Percentiles rank a stretch among this genome's conserved stretches.
These are phyloP conservation scores for Scomberomorus guttatus DNA, from an alignment of 2,797 vertebrate species.

Conservation along the genomic window DNA sequence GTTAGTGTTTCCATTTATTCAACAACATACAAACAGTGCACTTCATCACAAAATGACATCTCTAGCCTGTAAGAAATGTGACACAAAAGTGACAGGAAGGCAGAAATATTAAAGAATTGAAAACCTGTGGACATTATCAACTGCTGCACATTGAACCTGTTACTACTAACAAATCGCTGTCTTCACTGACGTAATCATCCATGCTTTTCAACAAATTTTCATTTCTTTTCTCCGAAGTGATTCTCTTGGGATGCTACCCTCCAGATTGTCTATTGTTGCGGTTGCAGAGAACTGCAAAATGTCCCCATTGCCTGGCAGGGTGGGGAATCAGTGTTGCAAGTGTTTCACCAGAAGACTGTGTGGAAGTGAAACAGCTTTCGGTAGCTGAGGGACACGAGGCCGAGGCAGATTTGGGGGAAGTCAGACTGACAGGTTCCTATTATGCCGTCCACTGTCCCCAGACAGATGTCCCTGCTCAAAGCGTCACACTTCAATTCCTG, in stretches of 20 bases:
- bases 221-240: neutral
- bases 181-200: neutral
- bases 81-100: neutral
- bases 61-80: neutral
- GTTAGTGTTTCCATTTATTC: neutral
- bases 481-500: slow-evolving; percentile 20
- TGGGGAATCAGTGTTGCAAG: slow-evolving; percentile 49
- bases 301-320: slow-evolving; percentile 24
- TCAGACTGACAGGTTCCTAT: slow-evolving; percentile 67
- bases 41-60: neutral
- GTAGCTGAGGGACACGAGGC: slow-evolving; percentile 29
- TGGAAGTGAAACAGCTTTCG: slow-evolving; percentile 77
- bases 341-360: slow-evolving; percentile 53
- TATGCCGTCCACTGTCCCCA: slow-evolving; percentile 25
- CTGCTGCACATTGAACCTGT: neutral
- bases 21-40: neutral
- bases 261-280: neutral
- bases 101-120: neutral
- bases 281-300: neutral
- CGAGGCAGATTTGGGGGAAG: slow-evolving; percentile 52
- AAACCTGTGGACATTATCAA: neutral
- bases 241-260: neutral
- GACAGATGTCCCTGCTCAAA: slow-evolving; percentile 30
- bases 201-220: neutral
- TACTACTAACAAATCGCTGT: neutral